phyloP scores from a whole-genome alignment of 2,888 invertebrate genomes.

The Xestia ashworthii region DNA sequence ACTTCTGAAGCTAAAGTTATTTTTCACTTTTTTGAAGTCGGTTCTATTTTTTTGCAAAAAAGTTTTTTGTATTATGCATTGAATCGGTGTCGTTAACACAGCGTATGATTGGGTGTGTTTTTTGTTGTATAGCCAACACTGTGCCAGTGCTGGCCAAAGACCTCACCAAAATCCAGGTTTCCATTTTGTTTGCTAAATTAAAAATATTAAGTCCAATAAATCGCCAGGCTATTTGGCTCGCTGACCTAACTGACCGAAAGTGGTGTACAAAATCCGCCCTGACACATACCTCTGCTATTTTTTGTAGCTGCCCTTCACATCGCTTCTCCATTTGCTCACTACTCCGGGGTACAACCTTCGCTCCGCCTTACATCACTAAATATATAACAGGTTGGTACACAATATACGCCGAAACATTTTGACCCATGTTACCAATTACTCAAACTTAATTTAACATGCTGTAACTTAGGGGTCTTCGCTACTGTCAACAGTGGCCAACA shows the following conservation, averaged over 20 bases:
- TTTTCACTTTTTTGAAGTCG: too few species aligned
- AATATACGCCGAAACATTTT: slow-evolving; percentile 51
- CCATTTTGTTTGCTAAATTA: neutral
- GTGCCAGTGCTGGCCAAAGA: neutral
- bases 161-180: neutral
- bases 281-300: neutral
- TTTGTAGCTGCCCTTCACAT: neutral
- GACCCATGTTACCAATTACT: slow-evolving; percentile 70
- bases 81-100: neutral
- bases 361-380: slow-evolving; percentile 43
- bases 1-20: too few species aligned
- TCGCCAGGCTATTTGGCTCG: neutral
- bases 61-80: neutral
- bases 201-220: neutral
- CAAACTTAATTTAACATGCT: slow-evolving; percentile 66
- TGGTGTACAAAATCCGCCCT: neutral
- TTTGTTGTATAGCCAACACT: neutral
- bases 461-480: slow-evolving; percentile 58
- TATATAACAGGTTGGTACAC: slow-evolving; percentile 51
- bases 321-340: slow-evolving; percentile 17
- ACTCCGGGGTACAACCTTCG: slow-evolving; percentile 33
- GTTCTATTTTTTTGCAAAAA: too few species aligned
- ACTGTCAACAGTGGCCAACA: slow-evolving; percentile 55
- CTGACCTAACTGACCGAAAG: neutral
- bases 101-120: neutral